Evolutionary conservation across 2,888 invertebrate genomes (phyloP), one percentile per base, ranked within the genome.

Genomic region (Eurois occulta): DNA sequence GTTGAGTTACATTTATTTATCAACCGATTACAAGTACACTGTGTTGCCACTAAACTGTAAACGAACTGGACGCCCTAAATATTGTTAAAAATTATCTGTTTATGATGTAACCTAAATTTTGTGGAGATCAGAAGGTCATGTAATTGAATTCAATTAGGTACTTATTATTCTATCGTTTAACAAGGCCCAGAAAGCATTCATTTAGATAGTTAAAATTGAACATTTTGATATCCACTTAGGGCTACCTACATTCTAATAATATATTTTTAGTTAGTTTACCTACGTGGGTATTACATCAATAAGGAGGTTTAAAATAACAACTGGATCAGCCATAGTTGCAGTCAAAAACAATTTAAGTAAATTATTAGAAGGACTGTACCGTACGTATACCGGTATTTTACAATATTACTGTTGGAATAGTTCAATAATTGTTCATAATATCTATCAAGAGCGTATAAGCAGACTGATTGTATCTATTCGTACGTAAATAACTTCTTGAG

Each of bases 1-100:
- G 71, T 77, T 48, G 81, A 77, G 85, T 83, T 86, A 83, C 79
- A 80, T 72, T 81, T 87, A 78, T 85, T 89, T 86, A 86, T 86
- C 83, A 77, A 77, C 71, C 79, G 79, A 85, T 88, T 85, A 85
- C 75, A 83, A 79, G 77, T 75, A 85, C 76, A 70, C 48, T 64
- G 72, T 46, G 68, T 60, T 64, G 80, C 74, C 73, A 66, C 78
- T 67, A 69, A 80, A 84, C 80, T 82, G 74, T 71, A 46, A 58
- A 65, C 62, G 76, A 72, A 72, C 38, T 81, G 58, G 65, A 58
- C 58, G 77, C 60, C 82, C 77, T 69, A 75, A 81, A 76, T 81
- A 64, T 55, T 60, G 52, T 67, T 24, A 35, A 55, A 58, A 55
- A 69, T 77, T 69, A 83, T 77, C 67, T 41, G 38, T 46, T 68